Conservation (phyloP, 2,797 vertebrate species). For the Etheostoma perlongum region DNA sequence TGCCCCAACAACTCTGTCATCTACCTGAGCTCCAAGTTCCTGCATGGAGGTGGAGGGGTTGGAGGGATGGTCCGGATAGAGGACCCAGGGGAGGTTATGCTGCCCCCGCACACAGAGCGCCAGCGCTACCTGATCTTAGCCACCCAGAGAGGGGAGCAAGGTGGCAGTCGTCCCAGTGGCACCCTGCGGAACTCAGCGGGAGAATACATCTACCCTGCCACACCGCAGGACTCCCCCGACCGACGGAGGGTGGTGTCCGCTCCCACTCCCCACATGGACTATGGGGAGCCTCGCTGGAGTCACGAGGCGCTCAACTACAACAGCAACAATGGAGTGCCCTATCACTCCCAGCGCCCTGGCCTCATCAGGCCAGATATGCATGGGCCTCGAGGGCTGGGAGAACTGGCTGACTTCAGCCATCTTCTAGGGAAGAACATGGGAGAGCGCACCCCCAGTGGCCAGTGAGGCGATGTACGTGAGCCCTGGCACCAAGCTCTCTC, state of each 20-base stretch:
- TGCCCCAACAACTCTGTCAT: slow-evolving; percentile 87
- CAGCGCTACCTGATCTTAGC: slow-evolving; percentile 87
- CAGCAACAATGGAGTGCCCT: slow-evolving; percentile 85
- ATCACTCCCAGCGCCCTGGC: slow-evolving; percentile 81
- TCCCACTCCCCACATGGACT: slow-evolving; percentile 89
- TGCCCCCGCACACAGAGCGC: slow-evolving; percentile 83
- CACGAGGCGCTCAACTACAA: slow-evolving; percentile 91
- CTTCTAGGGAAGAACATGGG: slow-evolving; percentile 88
- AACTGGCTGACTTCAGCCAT: slow-evolving; percentile 89
- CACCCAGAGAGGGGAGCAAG: slow-evolving; percentile 82
- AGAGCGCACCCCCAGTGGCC: slow-evolving; percentile 89
- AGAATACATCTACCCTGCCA: slow-evolving; percentile 89
- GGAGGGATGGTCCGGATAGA: slow-evolving; percentile 82
- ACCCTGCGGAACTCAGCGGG: slow-evolving; percentile 85
- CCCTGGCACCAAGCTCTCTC: slow-evolving; percentile 58
- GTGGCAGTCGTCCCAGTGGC: slow-evolving; percentile 74
- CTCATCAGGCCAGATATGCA: slow-evolving; percentile 82
- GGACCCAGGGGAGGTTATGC: slow-evolving; percentile 77
- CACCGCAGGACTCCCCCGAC: slow-evolving; percentile 91
- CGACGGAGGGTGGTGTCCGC: slow-evolving; percentile 93
- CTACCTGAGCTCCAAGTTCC: slow-evolving; percentile 88
- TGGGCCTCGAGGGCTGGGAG: slow-evolving; percentile 80
- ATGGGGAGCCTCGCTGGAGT: slow-evolving; percentile 88
- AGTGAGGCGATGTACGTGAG: slow-evolving; percentile 74
- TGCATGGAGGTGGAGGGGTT: slow-evolving; percentile 80